These are phyloP conservation scores for Drosophila nikananu DNA, from an alignment of 1,140 invertebrate species.

Conservation along the genomic window DNA sequence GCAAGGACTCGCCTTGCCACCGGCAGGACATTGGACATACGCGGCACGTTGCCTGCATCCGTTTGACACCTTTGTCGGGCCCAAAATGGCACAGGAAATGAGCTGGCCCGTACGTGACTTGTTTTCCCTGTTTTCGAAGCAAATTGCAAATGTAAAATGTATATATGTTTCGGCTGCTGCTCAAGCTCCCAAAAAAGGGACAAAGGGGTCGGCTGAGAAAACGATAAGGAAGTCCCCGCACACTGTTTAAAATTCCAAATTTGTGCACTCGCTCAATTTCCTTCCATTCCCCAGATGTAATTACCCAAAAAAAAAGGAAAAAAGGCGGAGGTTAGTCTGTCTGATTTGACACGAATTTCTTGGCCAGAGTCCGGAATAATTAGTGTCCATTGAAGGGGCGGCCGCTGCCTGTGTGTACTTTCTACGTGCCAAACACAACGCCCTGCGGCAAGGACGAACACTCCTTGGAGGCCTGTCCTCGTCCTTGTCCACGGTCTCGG, in stretches of 20 bases:
- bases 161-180: slow-evolving; percentile 21
- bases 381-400: slow-evolving; percentile 70
- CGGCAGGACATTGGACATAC: slow-evolving; percentile 72
- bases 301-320: slow-evolving; percentile 63
- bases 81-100: slow-evolving; percentile 75
- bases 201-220: slow-evolving; percentile 10
- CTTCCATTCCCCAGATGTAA: slow-evolving; percentile 79
- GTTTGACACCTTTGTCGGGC: slow-evolving; percentile 80
- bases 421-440: slow-evolving; percentile 70
- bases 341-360: slow-evolving; percentile 73
- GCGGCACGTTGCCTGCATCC: slow-evolving; percentile 75
- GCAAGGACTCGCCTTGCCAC: slow-evolving; percentile 1
- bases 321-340: slow-evolving; percentile 28
- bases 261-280: slow-evolving; percentile 84
- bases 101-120: slow-evolving; percentile 79
- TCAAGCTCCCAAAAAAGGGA: slow-evolving; percentile 4
- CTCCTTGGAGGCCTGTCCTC: slow-evolving; percentile 27
- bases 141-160: slow-evolving; percentile 40
- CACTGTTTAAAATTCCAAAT: slow-evolving; percentile 79
- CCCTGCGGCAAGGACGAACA: slow-evolving; percentile 76
- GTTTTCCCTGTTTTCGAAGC: slow-evolving; percentile 46
- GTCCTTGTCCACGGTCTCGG: slow-evolving; percentile 7
- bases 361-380: slow-evolving; percentile 65
- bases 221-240: slow-evolving; percentile 14
- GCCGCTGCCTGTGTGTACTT: slow-evolving; percentile 18